Evolutionary conservation across 2,113 vertebrate species (phyloP), one percentile per base, ranked within the genome.

Genomic region (Pica pica): DNA sequence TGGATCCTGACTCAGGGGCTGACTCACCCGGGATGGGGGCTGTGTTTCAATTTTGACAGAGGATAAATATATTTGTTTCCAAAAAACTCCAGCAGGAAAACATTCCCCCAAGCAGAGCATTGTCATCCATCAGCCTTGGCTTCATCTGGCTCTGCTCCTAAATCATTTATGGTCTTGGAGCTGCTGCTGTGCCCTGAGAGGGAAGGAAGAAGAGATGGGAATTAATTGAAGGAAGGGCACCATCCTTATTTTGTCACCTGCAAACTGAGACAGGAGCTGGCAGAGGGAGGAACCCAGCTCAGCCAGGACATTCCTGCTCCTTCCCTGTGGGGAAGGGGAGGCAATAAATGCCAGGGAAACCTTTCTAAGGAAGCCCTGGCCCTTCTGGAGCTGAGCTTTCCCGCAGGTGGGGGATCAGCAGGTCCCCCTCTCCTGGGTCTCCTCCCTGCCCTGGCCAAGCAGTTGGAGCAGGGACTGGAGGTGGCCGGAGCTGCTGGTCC

Each of bases 51-150:
- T 83, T 87, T 10, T 41, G 24, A 31, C 68, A 27, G 49, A 89
- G 49, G 67, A 85, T 47, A 84, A 89, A 91, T 87, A 30, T 35
- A 87, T 91, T 84, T 87, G 83, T 93, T 96, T 91, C 87, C 57
- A 57, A 93, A 75, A 95, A 84, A 41, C n/a, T 91, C 88, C 69
- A 33, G 49, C 86, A 73, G 65, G 78, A 71, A 85, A 95, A 85
- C 69, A 55, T 85, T 68, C 71, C 35, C 67, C 50, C 59, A 20
- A 92, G 50, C 82, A 75, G 56, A 42, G 33, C 77, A 26, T 12
- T 53, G 50, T 73, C 83, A 80, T 93, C 95, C 82, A 74, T 92
- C 94, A 83, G 70, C 90, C 91, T 60, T 46, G 82, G 37, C 94
- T 95, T 85, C 59, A 10, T 60, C 75, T 93, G 88, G 90, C 94